These are phyloP conservation scores for Sitta carolinensis DNA, from an alignment of 2,797 vertebrate genomes.

Conservation along the genomic window DNA sequence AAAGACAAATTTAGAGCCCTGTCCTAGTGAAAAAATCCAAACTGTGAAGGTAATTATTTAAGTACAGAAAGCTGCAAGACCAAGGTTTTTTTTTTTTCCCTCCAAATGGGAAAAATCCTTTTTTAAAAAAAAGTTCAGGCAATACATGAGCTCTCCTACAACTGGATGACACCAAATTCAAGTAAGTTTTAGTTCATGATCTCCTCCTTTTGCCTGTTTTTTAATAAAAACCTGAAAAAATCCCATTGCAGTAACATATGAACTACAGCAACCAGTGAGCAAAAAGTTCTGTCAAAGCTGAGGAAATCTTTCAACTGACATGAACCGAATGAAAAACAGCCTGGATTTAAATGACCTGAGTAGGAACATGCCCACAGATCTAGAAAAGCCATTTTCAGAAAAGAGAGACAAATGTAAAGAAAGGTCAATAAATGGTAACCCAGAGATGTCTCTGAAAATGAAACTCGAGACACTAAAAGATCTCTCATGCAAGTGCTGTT, in stretches of 20 bases:
- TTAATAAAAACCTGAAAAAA: background rate
- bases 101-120: background rate
- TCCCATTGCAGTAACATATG: background rate
- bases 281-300: background rate
- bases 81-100: background rate
- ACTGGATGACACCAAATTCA: background rate
- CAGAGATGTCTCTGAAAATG: background rate
- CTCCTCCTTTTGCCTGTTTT: background rate
- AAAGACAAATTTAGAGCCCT: background rate
- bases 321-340: background rate
- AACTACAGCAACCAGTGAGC: background rate
- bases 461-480: background rate
- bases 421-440: background rate
- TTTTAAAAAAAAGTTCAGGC: background rate
- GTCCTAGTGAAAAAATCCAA: background rate
- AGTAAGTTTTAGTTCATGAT: background rate
- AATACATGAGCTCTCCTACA: background rate
- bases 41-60: background rate
- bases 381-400: background rate
- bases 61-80: background rate
- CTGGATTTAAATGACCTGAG: background rate
- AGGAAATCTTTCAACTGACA: background rate
- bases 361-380: background rate
- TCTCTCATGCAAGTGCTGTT: background rate
- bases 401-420: background rate